phyloP scores from a whole-genome alignment of 2,888 invertebrate genomes.

The Tetrapedia diversipes region DNA sequence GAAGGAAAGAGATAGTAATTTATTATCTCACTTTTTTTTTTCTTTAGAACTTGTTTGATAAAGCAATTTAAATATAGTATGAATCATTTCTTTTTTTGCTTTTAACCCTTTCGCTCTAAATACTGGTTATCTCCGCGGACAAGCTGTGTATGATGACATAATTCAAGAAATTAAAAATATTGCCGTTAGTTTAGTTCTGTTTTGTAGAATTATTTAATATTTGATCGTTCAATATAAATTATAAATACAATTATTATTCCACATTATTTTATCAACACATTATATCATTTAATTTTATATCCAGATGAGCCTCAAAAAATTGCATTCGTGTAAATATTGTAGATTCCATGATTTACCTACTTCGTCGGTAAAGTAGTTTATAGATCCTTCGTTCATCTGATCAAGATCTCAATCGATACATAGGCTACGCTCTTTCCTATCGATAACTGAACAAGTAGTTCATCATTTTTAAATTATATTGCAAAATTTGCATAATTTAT shows the following conservation, averaged over 20 bases:
- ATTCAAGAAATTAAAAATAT: too few relatives aligned
- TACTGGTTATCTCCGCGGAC: too few relatives aligned
- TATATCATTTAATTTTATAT: not conserved
- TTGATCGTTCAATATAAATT: not conserved
- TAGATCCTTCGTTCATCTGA: conserved; percentile 17
- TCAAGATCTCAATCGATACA: conserved; percentile 36
- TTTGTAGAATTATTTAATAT: not conserved
- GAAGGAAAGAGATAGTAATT: too few relatives aligned
- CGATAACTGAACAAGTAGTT: conserved; percentile 16
- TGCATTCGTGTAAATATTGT: not conserved
- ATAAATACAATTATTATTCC: not conserved
- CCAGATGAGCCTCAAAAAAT: not conserved
- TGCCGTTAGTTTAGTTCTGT: not conserved
- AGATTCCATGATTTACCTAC: not conserved
- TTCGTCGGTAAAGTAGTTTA: conserved; percentile 41
- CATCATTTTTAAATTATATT: not conserved
- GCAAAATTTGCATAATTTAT: not conserved
- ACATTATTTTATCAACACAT: too few relatives aligned
- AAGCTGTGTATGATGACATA: too few relatives aligned
- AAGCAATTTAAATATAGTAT: too few relatives aligned
- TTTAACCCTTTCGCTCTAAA: too few relatives aligned
- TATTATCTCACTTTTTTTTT: not conserved
- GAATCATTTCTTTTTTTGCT: too few relatives aligned
- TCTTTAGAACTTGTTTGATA: not conserved
- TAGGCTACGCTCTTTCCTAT: not conserved